These are phyloP conservation scores for Drosophila murphyi DNA, from an alignment of 1,140 invertebrate genomes.

Conservation along the genomic window DNA sequence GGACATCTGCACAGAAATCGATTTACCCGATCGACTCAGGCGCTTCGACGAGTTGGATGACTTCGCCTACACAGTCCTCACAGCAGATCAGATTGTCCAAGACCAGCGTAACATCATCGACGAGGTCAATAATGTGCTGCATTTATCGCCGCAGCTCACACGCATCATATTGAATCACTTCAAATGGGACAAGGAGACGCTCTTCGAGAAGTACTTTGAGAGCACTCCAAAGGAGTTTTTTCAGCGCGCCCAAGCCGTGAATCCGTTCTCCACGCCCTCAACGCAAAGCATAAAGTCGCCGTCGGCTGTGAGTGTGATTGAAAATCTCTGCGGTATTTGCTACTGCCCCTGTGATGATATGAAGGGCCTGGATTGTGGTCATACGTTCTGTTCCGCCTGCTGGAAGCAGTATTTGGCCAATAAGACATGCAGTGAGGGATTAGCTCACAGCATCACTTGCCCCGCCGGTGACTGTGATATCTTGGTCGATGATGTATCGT, in stretches of 20 bases:
- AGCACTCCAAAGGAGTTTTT: constrained; percentile 97
- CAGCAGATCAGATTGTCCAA: constrained; percentile 97
- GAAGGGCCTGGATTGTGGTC: constrained; percentile 97
- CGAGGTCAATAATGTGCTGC: constrained; percentile 95
- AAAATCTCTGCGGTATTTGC: constrained; percentile 86
- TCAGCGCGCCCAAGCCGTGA: constrained; percentile 95
- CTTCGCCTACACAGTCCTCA: constrained; percentile 96
- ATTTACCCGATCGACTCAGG: constrained; percentile 87
- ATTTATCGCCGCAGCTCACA: constrained; percentile 95
- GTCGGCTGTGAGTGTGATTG: constrained; percentile 85
- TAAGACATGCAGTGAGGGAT: constrained; percentile 98
- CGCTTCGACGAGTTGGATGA: constrained; percentile 92
- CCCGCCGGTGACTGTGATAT: constrained; percentile 96
- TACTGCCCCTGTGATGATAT: constrained; percentile 90
- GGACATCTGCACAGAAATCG: constrained; percentile 94
- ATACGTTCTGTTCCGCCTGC: constrained; percentile 96
- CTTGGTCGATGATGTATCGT: constrained; percentile 97
- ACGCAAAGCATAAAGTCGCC: background rate
- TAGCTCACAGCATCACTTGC: constrained; percentile 97
- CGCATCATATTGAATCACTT: constrained; percentile 98
- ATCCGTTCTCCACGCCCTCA: constrained; percentile 87
- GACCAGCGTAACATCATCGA: constrained; percentile 98
- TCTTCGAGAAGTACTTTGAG: constrained; percentile 98
- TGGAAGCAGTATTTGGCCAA: constrained; percentile 99
- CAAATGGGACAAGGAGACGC: constrained; percentile 99